Conservation (phyloP, 2,797 vertebrate genomes). For the Prunella strophiata region DNA sequence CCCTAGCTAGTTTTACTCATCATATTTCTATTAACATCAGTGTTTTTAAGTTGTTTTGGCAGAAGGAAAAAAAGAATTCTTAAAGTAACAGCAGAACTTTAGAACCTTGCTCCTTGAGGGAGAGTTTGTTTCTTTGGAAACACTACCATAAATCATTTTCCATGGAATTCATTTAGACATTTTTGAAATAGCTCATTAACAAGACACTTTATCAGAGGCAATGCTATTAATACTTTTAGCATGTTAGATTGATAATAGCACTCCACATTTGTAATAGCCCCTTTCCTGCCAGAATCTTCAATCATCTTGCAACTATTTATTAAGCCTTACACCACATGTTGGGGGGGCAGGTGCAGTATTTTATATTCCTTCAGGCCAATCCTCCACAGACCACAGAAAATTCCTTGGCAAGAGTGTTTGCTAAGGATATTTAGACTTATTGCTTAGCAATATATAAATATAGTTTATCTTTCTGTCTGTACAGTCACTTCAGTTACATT, state of each 20-base stretch:
- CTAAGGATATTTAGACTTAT: neutral
- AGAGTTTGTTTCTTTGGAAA: constrained; percentile 10
- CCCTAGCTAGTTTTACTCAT: neutral
- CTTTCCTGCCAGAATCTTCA: neutral
- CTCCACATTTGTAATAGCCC: neutral
- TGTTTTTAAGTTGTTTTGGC: neutral
- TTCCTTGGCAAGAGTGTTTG: neutral
- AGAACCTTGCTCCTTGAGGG: neutral
- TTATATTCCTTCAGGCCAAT: neutral
- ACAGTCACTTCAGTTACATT: neutral
- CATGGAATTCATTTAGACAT: neutral
- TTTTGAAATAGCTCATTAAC: constrained; percentile 44
- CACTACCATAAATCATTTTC: constrained; percentile 27
- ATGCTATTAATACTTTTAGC: constrained; percentile 40
- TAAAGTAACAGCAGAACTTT: neutral
- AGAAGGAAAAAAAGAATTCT: neutral
- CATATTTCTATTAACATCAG: neutral
- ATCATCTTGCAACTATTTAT: neutral
- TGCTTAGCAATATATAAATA: neutral
- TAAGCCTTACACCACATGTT: neutral
- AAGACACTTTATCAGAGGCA: neutral
- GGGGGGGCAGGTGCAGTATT: neutral
- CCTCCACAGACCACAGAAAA: neutral
- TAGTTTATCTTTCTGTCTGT: neutral
- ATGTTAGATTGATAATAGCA: constrained; percentile 2